Conservation (phyloP, 2,113 vertebrate species). For the Gymnocephalus cernua region DNA sequence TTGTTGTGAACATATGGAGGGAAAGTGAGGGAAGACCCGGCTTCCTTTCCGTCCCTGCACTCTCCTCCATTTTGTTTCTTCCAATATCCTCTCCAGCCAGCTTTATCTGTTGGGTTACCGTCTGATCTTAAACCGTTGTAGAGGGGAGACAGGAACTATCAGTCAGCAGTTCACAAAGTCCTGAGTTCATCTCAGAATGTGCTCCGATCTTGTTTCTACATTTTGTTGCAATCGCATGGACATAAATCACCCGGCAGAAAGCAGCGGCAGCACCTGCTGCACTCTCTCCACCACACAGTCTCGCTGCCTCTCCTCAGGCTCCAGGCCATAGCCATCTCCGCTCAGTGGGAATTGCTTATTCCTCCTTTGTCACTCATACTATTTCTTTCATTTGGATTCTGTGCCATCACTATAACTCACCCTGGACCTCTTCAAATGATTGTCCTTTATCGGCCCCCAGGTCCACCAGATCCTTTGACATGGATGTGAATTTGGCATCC, state of each 20-base stretch:
- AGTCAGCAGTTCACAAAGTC: constrained; percentile 65
- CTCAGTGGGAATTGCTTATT: constrained; percentile 45
- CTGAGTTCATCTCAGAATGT: constrained; percentile 69
- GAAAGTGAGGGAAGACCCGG: background rate
- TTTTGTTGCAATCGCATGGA: constrained; percentile 54
- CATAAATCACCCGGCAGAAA: constrained; percentile 73
- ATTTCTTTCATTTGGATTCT: constrained; percentile 48
- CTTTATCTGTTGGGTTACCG: constrained; percentile 58
- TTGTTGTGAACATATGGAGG: background rate
- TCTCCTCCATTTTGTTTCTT: constrained; percentile 47
- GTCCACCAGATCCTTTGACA: constrained; percentile 31
- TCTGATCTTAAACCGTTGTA: constrained; percentile 59
- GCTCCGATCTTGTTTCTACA: constrained; percentile 73
- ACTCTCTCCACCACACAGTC: constrained; percentile 30
- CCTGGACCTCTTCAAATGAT: constrained; percentile 50
- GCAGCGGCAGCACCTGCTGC: constrained; percentile 40
- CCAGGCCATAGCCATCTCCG: constrained; percentile 20
- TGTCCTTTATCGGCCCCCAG: constrained; percentile 42
- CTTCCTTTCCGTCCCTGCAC: background rate
- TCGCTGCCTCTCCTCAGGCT: constrained; percentile 19
- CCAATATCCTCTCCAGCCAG: constrained; percentile 19
- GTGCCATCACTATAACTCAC: constrained; percentile 31
- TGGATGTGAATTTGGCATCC: constrained; percentile 17
- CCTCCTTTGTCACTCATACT: constrained; percentile 32
- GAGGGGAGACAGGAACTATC: constrained; percentile 62